A percentile compares a stretch with the other conserved stretches of the same genome.
These are phyloP conservation scores for Tor tambroides DNA, from an alignment of 2,113 vertebrate genomes.

Conservation along the genomic window DNA sequence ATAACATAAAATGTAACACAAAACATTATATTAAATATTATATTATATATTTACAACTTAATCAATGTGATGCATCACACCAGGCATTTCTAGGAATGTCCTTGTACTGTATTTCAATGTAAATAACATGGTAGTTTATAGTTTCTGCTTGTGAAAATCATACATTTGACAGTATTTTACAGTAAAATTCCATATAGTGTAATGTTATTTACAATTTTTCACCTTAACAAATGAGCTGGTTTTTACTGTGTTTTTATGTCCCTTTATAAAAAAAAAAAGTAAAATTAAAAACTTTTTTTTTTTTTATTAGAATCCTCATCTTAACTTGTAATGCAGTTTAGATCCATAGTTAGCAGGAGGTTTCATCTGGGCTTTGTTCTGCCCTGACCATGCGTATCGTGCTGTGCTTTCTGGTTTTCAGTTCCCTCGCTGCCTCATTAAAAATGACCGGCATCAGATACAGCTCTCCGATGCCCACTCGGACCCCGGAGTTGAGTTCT, in stretches of 20 bases:
- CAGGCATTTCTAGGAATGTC: neutral
- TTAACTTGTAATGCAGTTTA: neutral
- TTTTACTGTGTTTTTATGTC: too few species aligned
- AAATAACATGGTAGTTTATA: neutral
- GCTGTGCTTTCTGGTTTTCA: neutral
- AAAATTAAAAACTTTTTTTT: too few species aligned
- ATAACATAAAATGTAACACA: neutral
- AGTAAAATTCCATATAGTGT: too few species aligned
- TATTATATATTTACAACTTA: too few species aligned
- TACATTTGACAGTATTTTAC: neutral
- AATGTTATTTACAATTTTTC: too few species aligned
- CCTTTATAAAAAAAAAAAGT: too few species aligned
- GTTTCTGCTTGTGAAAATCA: neutral
- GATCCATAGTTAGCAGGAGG: neutral
- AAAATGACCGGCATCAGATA: slow-evolving; percentile 35
- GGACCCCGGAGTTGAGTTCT: slow-evolving; percentile 4
- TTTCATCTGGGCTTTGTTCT: slow-evolving; percentile 3
- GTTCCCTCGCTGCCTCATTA: slow-evolving; percentile 45
- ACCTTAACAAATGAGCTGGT: too few species aligned
- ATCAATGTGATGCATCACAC: too few species aligned
- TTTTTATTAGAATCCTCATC: neutral
- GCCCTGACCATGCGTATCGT: neutral
- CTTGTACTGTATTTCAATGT: neutral
- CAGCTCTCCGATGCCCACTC: slow-evolving; percentile 17
- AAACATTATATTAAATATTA: too few species aligned